Conservation (phyloP, 1,140 invertebrate species). For the Bombus soroeensis region DNA sequence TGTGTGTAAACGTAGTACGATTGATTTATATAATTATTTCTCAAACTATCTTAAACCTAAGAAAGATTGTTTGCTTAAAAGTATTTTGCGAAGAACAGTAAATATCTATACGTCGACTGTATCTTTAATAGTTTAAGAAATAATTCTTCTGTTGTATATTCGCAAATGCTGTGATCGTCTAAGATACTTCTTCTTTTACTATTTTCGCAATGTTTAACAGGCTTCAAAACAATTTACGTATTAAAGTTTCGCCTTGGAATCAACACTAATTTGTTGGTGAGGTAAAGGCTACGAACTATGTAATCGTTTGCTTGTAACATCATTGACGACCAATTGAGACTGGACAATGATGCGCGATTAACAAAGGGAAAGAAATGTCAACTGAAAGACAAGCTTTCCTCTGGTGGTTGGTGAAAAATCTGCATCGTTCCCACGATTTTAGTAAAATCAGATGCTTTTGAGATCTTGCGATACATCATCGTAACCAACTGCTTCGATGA, state of each 20-base stretch:
- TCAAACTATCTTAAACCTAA: background rate
- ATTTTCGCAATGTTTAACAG: background rate
- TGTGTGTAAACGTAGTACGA: background rate
- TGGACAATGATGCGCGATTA: slow-evolving; percentile 66
- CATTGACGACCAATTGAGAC: slow-evolving; percentile 65
- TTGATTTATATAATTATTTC: background rate
- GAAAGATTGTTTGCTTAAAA: background rate
- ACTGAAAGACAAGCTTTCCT: slow-evolving; percentile 28
- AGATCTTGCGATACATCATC: slow-evolving; percentile 17
- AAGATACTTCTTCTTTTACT: background rate
- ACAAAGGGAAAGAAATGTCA: background rate
- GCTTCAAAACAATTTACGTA: too few relatives aligned
- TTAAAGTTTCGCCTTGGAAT: background rate
- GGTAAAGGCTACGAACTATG: background rate
- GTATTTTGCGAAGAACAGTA: background rate
- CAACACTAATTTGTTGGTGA: background rate
- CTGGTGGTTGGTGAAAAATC: slow-evolving; percentile 48
- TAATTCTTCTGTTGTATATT: background rate
- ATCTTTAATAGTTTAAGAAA: slow-evolving; percentile 8
- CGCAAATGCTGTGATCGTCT: background rate
- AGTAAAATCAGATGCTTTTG: slow-evolving; percentile 19
- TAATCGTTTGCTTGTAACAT: slow-evolving; percentile 35
- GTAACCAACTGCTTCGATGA: slow-evolving; percentile 12
- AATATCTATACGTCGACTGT: background rate
- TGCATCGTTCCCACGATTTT: background rate